Evolutionary conservation across 2,888 invertebrate genomes (phyloP), one percentile per base, ranked within the genome.

Genomic region (Heliconius sara): DNA sequence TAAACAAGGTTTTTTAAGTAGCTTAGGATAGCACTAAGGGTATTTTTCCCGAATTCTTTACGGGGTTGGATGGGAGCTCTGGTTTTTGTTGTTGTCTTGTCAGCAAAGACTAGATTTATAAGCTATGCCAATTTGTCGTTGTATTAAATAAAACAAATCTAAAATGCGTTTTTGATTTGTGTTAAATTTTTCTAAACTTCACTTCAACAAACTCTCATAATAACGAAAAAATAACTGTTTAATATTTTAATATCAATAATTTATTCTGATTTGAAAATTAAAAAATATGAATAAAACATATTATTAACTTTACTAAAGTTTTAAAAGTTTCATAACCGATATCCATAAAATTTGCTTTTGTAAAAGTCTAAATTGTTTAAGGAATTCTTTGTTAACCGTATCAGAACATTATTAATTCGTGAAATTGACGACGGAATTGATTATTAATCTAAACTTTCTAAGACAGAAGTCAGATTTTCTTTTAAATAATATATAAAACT

Each of bases 331-430:
- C 19, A 5, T 30, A 57, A 22, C 6, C 30, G 30, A 72, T 72
- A 52, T 72, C 22, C 12, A 27, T 30, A 16, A 12, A 47, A 27
- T 52, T 52, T 25, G 30, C 13, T 0, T 7, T 71, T 71, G 22
- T 72, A 30, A 30, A 72, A 57, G 22, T 72, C 22, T 19, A 72
- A 52, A 72, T 57, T 72, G 22, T 43, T 70, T 43, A 25, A 25
- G n/a, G 43, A 43, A 22, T n/a, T 39, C n/a, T 7, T 39, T 43
- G 68, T 25, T n/a, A 70, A 43, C 39, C 16, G n/a, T 43, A 13
- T 16, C 43, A 25, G 43, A n/a, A 68, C 2, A 25, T 70, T 70
- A 43, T 70, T 43, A 70, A n/a, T 43, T 68, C 68, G n/a, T 68
- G n/a, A 2, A 39, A 39, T 39, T 39, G 12, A 39, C 2, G 5